These are phyloP conservation scores for Aspidoscelis tigris DNA, from an alignment of 2,113 vertebrate species.

Conservation along the genomic window DNA sequence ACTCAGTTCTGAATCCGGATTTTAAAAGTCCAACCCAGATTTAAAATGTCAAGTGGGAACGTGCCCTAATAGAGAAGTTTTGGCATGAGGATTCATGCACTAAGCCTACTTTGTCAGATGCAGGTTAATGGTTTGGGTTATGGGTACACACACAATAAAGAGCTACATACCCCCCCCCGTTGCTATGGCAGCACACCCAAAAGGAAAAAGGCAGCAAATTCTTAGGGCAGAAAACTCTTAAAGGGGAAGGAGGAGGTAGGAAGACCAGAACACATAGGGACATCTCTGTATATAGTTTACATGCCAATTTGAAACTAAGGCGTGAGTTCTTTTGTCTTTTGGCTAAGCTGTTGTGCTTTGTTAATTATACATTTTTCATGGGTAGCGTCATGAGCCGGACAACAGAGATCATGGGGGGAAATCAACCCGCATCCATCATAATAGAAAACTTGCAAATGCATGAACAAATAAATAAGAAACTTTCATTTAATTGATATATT, in stretches of 20 bases:
- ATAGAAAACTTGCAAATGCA: too few species aligned
- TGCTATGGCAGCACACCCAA: not conserved
- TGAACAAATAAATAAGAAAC: not conserved
- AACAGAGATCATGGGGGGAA: not conserved
- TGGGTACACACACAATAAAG: not conserved
- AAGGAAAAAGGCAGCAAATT: not conserved
- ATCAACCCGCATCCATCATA: too few species aligned
- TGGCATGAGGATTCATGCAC: too few species aligned
- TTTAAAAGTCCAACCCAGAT: too few species aligned
- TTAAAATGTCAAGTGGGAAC: too few species aligned
- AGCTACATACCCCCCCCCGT: not conserved
- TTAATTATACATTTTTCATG: not conserved
- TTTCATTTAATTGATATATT: not conserved
- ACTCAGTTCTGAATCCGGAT: too few species aligned
- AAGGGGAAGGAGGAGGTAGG: too few species aligned
- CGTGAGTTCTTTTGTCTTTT: not conserved
- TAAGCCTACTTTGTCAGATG: not conserved
- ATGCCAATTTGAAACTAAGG: not conserved
- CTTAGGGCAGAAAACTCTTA: too few species aligned
- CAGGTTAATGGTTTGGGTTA: not conserved
- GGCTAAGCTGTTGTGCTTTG: not conserved
- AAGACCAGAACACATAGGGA: not conserved
- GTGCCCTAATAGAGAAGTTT: too few species aligned
- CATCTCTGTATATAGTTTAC: not conserved
- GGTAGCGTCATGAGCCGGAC: not conserved